Evolutionary conservation across 53 echinoderm and acorn worm genomes (phyloP).

Genomic region (Mesocentrotus franciscanus): DNA sequence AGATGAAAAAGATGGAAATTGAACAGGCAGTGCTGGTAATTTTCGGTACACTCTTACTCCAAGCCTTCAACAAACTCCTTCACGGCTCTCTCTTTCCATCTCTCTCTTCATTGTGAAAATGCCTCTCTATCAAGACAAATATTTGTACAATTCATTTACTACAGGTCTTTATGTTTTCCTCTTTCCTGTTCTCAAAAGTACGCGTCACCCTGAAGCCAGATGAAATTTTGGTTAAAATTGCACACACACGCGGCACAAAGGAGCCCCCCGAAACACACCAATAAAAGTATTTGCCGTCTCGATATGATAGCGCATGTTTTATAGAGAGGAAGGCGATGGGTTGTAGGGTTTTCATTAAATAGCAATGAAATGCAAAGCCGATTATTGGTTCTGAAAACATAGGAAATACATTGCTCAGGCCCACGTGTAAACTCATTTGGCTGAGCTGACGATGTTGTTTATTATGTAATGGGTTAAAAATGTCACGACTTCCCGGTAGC

Average conservation of each 20-base stretch:
- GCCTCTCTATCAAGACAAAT: slow-evolving; percentile 64
- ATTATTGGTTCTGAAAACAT: slow-evolving; percentile 66
- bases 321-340: not conserved
- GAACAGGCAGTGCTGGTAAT: slow-evolving; percentile 25
- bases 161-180: slow-evolving; percentile 41
- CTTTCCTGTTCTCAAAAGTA: slow-evolving; percentile 56
- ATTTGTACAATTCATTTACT: slow-evolving; percentile 65
- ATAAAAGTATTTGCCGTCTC: slow-evolving; percentile 62
- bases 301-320: slow-evolving; percentile 48
- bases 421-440: slow-evolving; percentile 55
- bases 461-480: slow-evolving; percentile 63
- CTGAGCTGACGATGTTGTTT: slow-evolving; percentile 59
- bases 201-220: slow-evolving; percentile 52
- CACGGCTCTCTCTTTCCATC: slow-evolving; percentile 2
- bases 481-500: slow-evolving; percentile 37
- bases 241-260: slow-evolving; percentile 61
- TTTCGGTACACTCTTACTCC: slow-evolving; percentile 22
- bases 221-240: slow-evolving; percentile 65
- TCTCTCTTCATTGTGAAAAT: slow-evolving; percentile 48
- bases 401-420: slow-evolving; percentile 23
- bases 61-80: slow-evolving; percentile 37
- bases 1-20: slow-evolving; percentile 49
- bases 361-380: slow-evolving; percentile 48
- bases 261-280: slow-evolving; percentile 31
- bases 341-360: slow-evolving; percentile 62